A percentile compares a stretch with the other conserved stretches of the same genome.
These are phyloP conservation scores for Pseudolaguvia tuberculata DNA, from an alignment of 2,113 vertebrate genomes.

Conservation along the genomic window DNA sequence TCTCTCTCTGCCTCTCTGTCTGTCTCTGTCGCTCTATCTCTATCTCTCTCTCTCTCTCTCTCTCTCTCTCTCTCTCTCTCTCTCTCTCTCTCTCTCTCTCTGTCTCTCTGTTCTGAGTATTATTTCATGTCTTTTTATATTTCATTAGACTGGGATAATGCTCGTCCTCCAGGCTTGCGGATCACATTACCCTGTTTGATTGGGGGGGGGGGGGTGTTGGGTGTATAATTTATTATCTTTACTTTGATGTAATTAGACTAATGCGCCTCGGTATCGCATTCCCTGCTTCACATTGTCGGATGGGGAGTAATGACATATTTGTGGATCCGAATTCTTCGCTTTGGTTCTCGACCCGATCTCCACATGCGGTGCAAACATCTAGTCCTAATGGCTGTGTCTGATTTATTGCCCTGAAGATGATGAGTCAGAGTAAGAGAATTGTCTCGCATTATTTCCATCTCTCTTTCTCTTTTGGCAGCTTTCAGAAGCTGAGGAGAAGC, in stretches of 20 bases:
- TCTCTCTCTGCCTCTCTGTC: not conserved
- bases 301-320: slow-evolving; percentile 41
- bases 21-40: not conserved
- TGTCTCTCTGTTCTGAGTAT: not conserved
- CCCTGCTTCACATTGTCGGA: slow-evolving; percentile 1
- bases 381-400: slow-evolving; percentile 25
- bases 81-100: not conserved
- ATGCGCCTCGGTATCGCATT: not conserved
- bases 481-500: not conserved
- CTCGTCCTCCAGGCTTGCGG: slow-evolving; percentile 25
- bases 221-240: slow-evolving; percentile 19
- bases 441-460: no score
- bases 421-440: slow-evolving; percentile 5
- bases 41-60: no score
- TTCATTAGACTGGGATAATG: slow-evolving; percentile 33
- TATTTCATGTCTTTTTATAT: not conserved
- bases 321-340: slow-evolving; percentile 34
- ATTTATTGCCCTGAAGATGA: slow-evolving; percentile 28
- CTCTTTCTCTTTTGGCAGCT: not conserved
- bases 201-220: slow-evolving; percentile 16
- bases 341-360: slow-evolving; percentile 15
- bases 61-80: slow-evolving; percentile 11
- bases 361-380: slow-evolving; percentile 17
- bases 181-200: slow-evolving; percentile 40
- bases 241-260: slow-evolving; percentile 1